Base-by-base conservation (phyloP, 2,888 invertebrate species). In the Eilema caniola region DNA sequence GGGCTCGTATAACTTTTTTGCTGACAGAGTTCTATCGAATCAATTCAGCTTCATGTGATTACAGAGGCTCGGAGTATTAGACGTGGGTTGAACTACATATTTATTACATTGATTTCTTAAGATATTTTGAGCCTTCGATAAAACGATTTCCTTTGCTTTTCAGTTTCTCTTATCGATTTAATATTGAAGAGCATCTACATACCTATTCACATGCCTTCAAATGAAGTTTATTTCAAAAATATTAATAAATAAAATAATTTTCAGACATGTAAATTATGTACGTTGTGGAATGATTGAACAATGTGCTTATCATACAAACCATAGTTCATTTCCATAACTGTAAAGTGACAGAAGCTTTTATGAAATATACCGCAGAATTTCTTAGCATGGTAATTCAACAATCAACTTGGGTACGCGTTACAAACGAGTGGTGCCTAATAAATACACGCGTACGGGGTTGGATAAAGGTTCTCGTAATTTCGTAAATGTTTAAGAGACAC, bases 21-120 rank as follows among this genome's bases (percentile, higher is more conserved):
- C 61, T 56, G 66, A 73, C 71, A 62, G 25, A 68, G 73, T 73
- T 77, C 59, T 69, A 62, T 70, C 66, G 67, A 66, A 80, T 76
- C 20, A 53, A n/a, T 53, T 53, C 77, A 69, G 72, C 80, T 61
- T 33, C n/a, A 61, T 59, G 59, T 24, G 24, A 16, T 62, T 24
- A 23, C 33, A 37, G 5, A 33, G 23, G 24, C 4, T 62, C 8
- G 0, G n/a, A 62, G 62, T 24, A 24, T 37, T 62, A 53, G n/a
- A 53, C 53, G 20, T 53, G 53, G n/a, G 12, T 2, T 53, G 8
- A n/a, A 53, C 20, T 53, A n/a, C n/a, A n/a, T n/a, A n/a, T n/a
- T n/a, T n/a, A 53, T 53, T n/a, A 53, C 20, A 53, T 53, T 47
- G 47, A 47, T 47, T 47, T 47, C 16, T 47, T 7, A 53, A 53